Percentiles rank a stretch among this genome's conserved stretches.
Conservation (phyloP, 2,797 vertebrate species). For the Dendrocincla fuliginosa region DNA sequence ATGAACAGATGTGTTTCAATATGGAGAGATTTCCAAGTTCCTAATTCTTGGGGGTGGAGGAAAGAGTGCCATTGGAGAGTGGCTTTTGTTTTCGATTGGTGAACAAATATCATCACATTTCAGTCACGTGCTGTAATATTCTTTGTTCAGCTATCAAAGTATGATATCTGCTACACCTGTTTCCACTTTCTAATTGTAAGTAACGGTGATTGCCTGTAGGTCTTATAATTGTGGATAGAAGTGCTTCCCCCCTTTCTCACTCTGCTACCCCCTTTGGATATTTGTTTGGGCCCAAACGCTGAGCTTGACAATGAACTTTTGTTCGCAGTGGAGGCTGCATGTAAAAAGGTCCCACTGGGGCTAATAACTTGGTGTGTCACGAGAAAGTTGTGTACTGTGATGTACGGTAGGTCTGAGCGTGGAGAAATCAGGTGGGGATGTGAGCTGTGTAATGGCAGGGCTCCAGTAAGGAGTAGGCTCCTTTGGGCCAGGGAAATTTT, state of each 20-base stretch:
- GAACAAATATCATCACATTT: slow-evolving; percentile 79
- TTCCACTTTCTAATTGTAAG: slow-evolving; percentile 67
- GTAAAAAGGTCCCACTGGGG: slow-evolving; percentile 47
- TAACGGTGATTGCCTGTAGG: slow-evolving; percentile 41
- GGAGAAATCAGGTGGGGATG: background rate
- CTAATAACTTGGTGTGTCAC: background rate
- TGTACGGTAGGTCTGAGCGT: background rate
- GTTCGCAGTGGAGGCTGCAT: slow-evolving; percentile 36
- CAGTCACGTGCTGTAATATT: slow-evolving; percentile 77
- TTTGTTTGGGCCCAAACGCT: slow-evolving; percentile 64
- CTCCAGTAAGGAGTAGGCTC: background rate
- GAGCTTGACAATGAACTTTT: slow-evolving; percentile 77
- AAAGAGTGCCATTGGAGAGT: slow-evolving; percentile 67
- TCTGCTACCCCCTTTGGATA: slow-evolving; percentile 16
- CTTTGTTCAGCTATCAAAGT: slow-evolving; percentile 79
- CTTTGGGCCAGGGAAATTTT: background rate
- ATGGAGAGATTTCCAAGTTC: slow-evolving; percentile 77
- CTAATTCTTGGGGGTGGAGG: slow-evolving; percentile 74
- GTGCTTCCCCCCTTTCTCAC: background rate
- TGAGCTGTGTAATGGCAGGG: background rate
- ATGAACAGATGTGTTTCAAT: slow-evolving; percentile 69
- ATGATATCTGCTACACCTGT: slow-evolving; percentile 69
- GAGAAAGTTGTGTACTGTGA: background rate
- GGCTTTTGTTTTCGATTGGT: slow-evolving; percentile 78
- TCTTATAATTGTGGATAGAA: background rate